Percentiles rank a stretch among this genome's conserved stretches.
phyloP scores from a whole-genome alignment of 2,888 invertebrate genomes.

The Cryptus armator region DNA sequence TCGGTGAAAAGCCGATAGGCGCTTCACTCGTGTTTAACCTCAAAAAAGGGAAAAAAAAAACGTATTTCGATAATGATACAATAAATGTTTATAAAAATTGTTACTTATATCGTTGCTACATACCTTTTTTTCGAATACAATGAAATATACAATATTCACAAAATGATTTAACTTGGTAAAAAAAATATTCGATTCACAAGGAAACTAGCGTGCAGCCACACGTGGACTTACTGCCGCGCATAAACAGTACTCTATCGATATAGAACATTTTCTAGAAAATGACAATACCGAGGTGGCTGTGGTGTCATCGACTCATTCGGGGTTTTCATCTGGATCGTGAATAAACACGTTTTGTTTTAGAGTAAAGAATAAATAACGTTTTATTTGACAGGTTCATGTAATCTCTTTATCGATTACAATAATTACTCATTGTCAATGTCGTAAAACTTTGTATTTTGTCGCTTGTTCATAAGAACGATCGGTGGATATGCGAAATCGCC shows the following conservation, averaged over 20 bases:
- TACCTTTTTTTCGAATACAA: conserved; percentile 21
- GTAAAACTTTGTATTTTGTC: too few relatives aligned
- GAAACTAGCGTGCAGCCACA: conserved; percentile 14
- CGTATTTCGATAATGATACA: background rate
- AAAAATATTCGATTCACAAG: conserved; percentile 8
- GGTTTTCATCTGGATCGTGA: background rate
- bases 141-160: conserved; percentile 1
- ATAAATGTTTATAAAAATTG: background rate
- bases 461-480: too few relatives aligned
- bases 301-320: background rate
- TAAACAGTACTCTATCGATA: conserved; percentile 40
- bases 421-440: too few relatives aligned
- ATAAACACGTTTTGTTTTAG: background rate
- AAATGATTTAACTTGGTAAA: background rate
- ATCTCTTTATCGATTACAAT: too few relatives aligned
- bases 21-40: conserved; percentile 41
- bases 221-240: conserved; percentile 35
- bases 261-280: background rate
- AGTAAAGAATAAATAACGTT: too few relatives aligned
- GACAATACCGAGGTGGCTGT: conserved; percentile 23
- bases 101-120: background rate
- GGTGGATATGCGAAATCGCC: too few relatives aligned
- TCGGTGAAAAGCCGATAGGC: background rate
- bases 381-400: too few relatives aligned
- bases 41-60: conserved; percentile 1